phyloP scores from a whole-genome alignment of 2,888 invertebrate genomes.

The Kuschelorhynchus macadamiae region DNA sequence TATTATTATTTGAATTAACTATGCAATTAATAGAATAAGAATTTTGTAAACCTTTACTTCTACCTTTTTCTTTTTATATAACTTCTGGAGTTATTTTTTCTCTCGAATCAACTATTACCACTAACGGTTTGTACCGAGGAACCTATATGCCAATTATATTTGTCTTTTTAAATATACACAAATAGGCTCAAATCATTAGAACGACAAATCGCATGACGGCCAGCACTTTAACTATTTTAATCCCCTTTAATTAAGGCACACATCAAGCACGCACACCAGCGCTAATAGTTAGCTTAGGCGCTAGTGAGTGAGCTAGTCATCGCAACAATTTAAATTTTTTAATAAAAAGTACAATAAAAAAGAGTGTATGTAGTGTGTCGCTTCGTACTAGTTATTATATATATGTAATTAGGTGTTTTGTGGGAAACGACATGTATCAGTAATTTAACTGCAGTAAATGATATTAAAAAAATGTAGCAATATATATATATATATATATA shows the following conservation, averaged over 20 bases:
- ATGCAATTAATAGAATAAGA: too few relatives aligned
- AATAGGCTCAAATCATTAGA: conserved; percentile 1
- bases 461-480: too few relatives aligned
- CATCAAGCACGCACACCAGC: conserved; percentile 5
- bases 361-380: conserved; percentile 7
- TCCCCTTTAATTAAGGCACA: conserved; percentile 23
- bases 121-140: too few relatives aligned
- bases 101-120: too few relatives aligned
- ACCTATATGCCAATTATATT: too few relatives aligned
- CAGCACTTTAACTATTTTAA: conserved; percentile 21
- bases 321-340: conserved; percentile 24
- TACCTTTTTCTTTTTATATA: too few relatives aligned
- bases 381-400: conserved; percentile 10
- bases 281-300: conserved; percentile 26
- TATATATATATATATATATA: too few relatives aligned
- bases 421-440: conserved; percentile 9
- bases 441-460: conserved; percentile 10
- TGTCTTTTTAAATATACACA: neutral
- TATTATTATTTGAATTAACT: too few relatives aligned
- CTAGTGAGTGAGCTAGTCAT: conserved; percentile 32
- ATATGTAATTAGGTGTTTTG: conserved; percentile 8
- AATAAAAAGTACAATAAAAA: conserved; percentile 23
- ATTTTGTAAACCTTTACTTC: too few relatives aligned
- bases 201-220: conserved; percentile 24
- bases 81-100: too few relatives aligned